phyloP scores from a whole-genome alignment of 2,113 vertebrate species.

The Gasterosteus aculeatus region DNA sequence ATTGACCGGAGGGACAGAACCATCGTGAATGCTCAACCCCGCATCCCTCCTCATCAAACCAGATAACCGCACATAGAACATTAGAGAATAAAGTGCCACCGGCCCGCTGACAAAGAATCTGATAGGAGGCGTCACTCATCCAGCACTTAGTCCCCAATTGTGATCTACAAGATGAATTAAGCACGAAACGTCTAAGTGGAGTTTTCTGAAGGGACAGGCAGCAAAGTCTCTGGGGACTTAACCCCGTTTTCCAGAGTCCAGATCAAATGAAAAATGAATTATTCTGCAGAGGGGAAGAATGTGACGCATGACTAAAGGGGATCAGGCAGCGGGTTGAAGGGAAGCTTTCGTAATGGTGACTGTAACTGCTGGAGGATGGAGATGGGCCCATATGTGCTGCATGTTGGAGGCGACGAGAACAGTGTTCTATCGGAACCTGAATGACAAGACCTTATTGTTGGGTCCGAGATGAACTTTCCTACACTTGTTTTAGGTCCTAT shows the following conservation, averaged over 20 bases:
- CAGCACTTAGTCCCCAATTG: slow-evolving; percentile 37
- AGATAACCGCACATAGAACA: slow-evolving; percentile 22
- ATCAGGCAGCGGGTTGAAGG: slow-evolving; percentile 39
- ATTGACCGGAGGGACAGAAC: slow-evolving; percentile 24
- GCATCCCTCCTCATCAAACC: slow-evolving; percentile 33
- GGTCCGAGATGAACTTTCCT: not conserved
- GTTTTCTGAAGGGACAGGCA: slow-evolving; percentile 44
- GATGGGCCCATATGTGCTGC: not conserved
- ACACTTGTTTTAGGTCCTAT: not conserved
- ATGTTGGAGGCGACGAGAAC: not conserved
- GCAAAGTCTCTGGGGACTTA: slow-evolving; percentile 52
- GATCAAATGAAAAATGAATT: slow-evolving; percentile 69
- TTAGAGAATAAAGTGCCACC: slow-evolving; percentile 45
- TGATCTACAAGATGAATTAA: slow-evolving; percentile 53
- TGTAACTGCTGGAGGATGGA: slow-evolving; percentile 32
- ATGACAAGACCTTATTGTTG: not conserved
- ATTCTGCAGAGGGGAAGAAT: slow-evolving; percentile 46
- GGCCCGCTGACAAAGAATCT: slow-evolving; percentile 34
- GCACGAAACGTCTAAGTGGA: slow-evolving; percentile 28
- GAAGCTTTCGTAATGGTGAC: slow-evolving; percentile 34
- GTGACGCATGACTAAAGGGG: slow-evolving; percentile 57
- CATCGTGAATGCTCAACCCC: not conserved
- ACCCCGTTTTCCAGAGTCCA: slow-evolving; percentile 48
- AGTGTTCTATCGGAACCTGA: not conserved
- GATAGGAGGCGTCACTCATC: slow-evolving; percentile 52